Percentiles rank a stretch among this genome's conserved stretches.
Conservation (phyloP, 2,797 vertebrate species). For the Hydrophis major region DNA sequence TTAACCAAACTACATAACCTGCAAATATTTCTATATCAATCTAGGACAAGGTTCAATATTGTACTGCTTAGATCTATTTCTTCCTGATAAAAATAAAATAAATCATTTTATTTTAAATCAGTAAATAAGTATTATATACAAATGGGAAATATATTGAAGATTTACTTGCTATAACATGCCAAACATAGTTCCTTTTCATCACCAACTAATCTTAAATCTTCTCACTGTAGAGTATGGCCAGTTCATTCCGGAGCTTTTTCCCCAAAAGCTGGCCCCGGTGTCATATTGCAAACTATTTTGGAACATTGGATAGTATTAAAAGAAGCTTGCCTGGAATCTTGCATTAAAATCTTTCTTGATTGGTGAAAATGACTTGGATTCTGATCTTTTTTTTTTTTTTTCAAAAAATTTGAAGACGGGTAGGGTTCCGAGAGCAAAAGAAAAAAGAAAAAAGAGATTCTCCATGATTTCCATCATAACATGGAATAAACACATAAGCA, state of each 20-base stretch:
- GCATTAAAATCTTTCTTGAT: background rate
- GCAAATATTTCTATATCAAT: background rate
- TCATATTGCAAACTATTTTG: background rate
- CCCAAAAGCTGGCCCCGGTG: background rate
- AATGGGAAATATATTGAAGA: background rate
- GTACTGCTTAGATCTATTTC: background rate
- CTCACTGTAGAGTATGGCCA: background rate
- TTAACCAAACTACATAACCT: background rate
- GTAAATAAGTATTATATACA: background rate
- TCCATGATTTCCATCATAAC: background rate
- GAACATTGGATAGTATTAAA: background rate
- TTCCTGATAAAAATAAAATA: background rate
- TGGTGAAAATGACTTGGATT: background rate
- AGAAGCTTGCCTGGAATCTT: background rate
- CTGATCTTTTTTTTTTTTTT: background rate
- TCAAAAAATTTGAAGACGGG: background rate
- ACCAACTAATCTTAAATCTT: background rate
- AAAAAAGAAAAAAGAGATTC: background rate
- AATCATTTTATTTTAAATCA: background rate
- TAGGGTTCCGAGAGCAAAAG: background rate
- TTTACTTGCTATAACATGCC: background rate
- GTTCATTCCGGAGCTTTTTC: background rate
- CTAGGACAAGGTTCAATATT: background rate
- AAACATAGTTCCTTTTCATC: background rate
- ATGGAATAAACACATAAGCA: background rate